phyloP scores from a whole-genome alignment of 2,113 vertebrate genomes.

The Thomomys bottae region DNA sequence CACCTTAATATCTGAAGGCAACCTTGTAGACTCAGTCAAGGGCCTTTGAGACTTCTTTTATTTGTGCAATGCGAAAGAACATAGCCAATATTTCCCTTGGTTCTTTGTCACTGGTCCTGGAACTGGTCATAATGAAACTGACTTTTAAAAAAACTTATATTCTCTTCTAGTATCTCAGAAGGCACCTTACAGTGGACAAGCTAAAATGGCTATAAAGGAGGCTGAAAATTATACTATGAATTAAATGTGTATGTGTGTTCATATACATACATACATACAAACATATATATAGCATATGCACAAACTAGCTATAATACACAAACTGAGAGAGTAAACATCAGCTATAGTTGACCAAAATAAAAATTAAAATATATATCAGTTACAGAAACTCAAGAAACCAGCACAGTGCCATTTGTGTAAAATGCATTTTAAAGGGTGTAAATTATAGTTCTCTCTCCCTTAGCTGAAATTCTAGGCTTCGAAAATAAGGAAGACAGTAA shows the following conservation, averaged over 20 bases:
- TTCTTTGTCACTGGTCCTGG: too few species aligned
- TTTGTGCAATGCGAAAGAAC: too few species aligned
- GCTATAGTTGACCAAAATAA: neutral
- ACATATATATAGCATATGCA: neutral
- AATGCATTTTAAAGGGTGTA: neutral
- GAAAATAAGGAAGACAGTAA: neutral
- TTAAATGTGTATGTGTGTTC: neutral
- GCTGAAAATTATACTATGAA: neutral
- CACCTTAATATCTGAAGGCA: too few species aligned
- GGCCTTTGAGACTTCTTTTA: too few species aligned
- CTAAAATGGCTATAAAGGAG: neutral
- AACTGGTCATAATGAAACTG: too few species aligned
- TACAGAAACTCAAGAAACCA: neutral
- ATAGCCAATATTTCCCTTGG: too few species aligned
- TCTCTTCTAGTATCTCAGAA: neutral
- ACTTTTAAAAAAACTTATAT: neutral
- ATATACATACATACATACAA: too few species aligned
- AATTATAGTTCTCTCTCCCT: accelerated
- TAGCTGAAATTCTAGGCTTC: neutral
- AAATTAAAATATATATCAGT: neutral
- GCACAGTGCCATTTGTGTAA: neutral
- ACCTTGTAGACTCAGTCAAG: too few species aligned
- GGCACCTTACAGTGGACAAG: neutral
- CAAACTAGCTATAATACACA: too few species aligned
- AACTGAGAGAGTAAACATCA: neutral